A percentile compares a stretch with the other conserved stretches of the same genome.
Conservation (phyloP, 2,797 vertebrate genomes). For the Glyptemys insculpta region DNA sequence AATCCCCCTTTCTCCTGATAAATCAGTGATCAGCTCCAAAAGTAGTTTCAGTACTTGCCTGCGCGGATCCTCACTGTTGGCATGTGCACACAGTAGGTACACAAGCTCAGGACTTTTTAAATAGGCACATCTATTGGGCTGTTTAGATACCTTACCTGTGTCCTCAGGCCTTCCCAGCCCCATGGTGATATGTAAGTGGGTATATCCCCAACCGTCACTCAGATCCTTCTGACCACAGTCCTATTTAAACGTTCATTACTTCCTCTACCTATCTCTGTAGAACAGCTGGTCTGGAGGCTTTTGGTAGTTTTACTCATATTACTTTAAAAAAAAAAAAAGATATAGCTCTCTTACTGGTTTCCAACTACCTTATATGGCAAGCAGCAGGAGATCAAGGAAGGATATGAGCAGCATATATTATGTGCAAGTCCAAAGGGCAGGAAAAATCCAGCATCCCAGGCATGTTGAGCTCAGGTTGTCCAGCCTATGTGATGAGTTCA, state of each 20-base stretch:
- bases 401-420: rapidly evolving
- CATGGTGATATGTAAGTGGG: rapidly evolving
- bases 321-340: neutral
- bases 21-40: neutral
- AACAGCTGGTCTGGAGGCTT: rapidly evolving
- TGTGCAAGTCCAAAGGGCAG: neutral
- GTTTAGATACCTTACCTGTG: rapidly evolving
- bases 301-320: neutral
- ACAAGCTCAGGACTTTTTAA: neutral
- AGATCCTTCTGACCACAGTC: rapidly evolving
- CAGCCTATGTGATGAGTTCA: rapidly evolving
- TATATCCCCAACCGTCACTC: rapidly evolving
- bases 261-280: neutral
- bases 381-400: neutral
- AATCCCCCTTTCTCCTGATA: neutral
- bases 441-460: neutral
- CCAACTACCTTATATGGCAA: neutral
- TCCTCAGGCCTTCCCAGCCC: neutral
- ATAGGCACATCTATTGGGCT: rapidly evolving
- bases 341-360: neutral
- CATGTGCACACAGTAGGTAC: too few species aligned
- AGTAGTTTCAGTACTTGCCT: neutral
- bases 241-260: rapidly evolving
- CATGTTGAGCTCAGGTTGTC: rapidly evolving
- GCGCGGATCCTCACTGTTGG: neutral